Percentiles rank a stretch among this genome's conserved stretches.
Conservation (phyloP, 2,797 vertebrate genomes). For the Strix occidentalis region DNA sequence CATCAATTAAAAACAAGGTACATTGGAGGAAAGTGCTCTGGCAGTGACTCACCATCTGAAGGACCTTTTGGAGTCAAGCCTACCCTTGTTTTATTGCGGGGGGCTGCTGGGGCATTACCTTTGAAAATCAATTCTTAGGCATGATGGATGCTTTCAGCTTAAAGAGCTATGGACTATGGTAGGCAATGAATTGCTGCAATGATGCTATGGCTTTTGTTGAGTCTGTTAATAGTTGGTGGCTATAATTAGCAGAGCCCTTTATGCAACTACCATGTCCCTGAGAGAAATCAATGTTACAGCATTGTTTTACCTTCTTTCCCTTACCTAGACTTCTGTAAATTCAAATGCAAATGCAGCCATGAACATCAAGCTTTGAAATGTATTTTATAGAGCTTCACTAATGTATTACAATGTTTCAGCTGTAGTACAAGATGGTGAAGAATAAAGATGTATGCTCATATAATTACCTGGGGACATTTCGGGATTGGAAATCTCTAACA, state of each 20-base stretch:
- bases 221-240: neutral
- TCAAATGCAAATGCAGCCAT: neutral
- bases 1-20: neutral
- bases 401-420: neutral
- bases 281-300: neutral
- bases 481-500: neutral
- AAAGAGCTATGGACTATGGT: neutral
- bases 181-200: neutral
- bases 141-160: neutral
- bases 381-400: neutral
- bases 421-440: neutral
- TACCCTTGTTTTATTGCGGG: neutral
- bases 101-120: neutral
- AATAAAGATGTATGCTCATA: neutral
- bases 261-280: neutral
- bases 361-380: neutral
- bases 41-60: neutral
- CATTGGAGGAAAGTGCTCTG: neutral
- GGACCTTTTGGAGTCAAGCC: neutral
- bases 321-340: neutral
- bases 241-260: constrained; percentile 43
- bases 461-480: neutral
- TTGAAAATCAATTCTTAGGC: neutral
- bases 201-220: constrained; percentile 1
- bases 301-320: neutral